Conservation (phyloP, 2,113 vertebrate genomes). For the Sardina pilchardus region DNA sequence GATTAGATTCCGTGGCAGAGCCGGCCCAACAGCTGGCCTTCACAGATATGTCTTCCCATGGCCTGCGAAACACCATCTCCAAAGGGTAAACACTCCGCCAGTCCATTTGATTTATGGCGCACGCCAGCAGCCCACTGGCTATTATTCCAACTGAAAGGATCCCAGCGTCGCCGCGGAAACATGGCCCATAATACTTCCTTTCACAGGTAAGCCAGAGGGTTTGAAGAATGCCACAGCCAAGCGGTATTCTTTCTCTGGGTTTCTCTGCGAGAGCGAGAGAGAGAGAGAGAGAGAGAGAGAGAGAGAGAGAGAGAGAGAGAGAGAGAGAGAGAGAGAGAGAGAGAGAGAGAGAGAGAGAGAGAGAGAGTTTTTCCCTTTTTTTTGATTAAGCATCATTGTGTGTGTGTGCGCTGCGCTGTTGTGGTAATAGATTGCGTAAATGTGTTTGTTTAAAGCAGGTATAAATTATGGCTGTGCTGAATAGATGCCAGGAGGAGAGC, state of each 20-base stretch:
- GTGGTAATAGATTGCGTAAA: conserved; percentile 39
- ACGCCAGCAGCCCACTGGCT: conserved; percentile 58
- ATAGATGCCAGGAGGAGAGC: conserved; percentile 44
- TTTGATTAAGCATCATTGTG: conserved; percentile 47
- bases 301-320: not conserved
- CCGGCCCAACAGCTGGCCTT: conserved; percentile 64
- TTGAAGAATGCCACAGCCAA: conserved; percentile 16
- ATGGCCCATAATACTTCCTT: conserved; percentile 58
- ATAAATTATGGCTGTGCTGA: conserved; percentile 38
- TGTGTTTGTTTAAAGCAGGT: conserved; percentile 37
- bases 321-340: not conserved
- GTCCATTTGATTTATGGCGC: conserved; percentile 70
- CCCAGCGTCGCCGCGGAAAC: conserved; percentile 50
- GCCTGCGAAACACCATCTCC: conserved; percentile 52
- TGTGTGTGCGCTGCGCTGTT: conserved; percentile 13
- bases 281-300: not conserved
- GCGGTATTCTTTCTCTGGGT: not conserved
- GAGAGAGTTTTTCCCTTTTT: conserved; percentile 36
- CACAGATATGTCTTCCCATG: conserved; percentile 71
- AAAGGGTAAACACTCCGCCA: conserved; percentile 66
- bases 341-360: not conserved
- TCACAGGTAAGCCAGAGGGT: conserved; percentile 53
- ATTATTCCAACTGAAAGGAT: conserved; percentile 63
- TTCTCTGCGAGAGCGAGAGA: not conserved
- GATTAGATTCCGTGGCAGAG: conserved; percentile 60